These are phyloP conservation scores for Vespertilio murinus DNA, from an alignment of 2,797 vertebrate species.

Conservation along the genomic window DNA sequence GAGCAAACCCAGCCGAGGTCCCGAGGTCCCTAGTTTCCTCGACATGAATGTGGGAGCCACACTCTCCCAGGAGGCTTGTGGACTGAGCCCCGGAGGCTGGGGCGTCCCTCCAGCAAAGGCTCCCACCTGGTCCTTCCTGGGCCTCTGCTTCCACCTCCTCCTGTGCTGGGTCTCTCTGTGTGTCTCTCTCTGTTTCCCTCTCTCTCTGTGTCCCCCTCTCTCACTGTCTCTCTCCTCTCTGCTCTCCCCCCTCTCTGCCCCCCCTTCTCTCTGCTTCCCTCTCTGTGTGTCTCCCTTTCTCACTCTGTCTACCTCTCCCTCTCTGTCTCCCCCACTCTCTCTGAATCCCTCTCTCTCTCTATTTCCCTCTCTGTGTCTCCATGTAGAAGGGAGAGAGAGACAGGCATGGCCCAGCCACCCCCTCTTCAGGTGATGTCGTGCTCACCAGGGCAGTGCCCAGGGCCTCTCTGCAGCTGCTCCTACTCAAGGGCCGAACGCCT, in stretches of 20 bases:
- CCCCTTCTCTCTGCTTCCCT: background rate
- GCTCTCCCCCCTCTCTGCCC: background rate
- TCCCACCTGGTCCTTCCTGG: background rate
- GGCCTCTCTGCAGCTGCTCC: no score
- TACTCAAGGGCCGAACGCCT: background rate
- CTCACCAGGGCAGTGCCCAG: rapidly evolving
- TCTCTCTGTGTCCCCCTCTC: background rate
- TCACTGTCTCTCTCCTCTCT: no score
- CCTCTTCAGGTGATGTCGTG: rapidly evolving
- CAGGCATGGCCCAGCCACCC: background rate
- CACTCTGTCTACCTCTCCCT: no score
- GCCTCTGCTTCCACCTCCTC: background rate
- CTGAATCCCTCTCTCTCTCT: background rate
- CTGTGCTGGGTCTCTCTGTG: no score
- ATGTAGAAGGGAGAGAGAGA: background rate
- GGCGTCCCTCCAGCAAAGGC: background rate
- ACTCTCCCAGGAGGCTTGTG: rapidly evolving
- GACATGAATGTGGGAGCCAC: rapidly evolving
- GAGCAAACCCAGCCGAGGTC: background rate
- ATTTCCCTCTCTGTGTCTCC: background rate
- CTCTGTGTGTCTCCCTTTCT: background rate
- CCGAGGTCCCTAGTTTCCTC: background rate
- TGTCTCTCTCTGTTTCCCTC: background rate
- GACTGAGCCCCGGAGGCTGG: background rate
- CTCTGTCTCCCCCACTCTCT: no score